Evolutionary conservation across 1,140 invertebrate genomes (phyloP), one percentile per base, ranked within the genome.

Genomic region (Bilobella aurantiaca): DNA sequence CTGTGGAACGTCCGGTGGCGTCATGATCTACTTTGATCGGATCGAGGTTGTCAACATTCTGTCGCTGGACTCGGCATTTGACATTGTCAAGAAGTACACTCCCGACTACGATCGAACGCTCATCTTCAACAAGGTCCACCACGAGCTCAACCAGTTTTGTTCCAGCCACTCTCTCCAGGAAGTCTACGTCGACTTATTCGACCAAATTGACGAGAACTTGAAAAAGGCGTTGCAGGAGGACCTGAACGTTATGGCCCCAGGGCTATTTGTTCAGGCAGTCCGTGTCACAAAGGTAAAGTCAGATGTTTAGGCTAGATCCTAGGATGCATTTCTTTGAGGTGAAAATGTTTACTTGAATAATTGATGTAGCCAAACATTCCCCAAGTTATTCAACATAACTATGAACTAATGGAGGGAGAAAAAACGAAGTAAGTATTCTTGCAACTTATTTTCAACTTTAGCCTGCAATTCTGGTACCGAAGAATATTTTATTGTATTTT

Each of bases 121-220:
- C 56, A 94, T 95, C 73, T 94, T 93, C 76, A 91, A 94, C 76
- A 94, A 94, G 79, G 86, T 94, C 42, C 91, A 94, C 77, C 91
- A 95, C 77, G 91, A 95, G 75, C 79, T 95, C 2, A 95, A 95
- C 78, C 91, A 95, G 78, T 95, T 94, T 77, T 94, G 90, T 75
- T 91, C 88, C 74, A 83, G 87, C 3, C 91, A 95, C 76, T 86
- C 85, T 46, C 76, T 94, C 27, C 91, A 94, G 74, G 91, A 95
- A 79, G 77, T 91, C 14, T 94, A 95, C 70, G 94, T 96, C 71
- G 89, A 93, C 81, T 78, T 94, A 12, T 95, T 95, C 79, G 91
- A 94, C 79, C 89, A 93, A 78, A 94, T 95, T 73, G 91, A 94
- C 80, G 91, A 95, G 76, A 92, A 93, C 79, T 79, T 95, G 1